Base-by-base conservation (phyloP, 2,888 invertebrate genomes). In the Timema podura region DNA sequence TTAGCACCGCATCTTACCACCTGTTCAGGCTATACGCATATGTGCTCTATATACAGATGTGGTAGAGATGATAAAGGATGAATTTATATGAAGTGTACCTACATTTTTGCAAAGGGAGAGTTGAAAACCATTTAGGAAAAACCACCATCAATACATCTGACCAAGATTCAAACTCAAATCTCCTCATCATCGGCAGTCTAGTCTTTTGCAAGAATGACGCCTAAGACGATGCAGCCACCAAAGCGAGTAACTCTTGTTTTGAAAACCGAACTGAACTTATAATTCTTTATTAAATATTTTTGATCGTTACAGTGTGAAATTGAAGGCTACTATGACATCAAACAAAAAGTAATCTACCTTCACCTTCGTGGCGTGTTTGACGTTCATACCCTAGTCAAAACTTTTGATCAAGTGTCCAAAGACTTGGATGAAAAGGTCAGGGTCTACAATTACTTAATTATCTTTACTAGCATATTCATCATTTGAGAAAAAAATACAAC, bases 361-460 rank as follows among this genome's bases (percentile, higher is more conserved):
- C 87, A 87, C 76, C 77, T 87, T 45, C 80, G 82, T 74, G 87
- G 86, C 69, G 77, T 85, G n/a, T 79, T 85, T 64, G 87, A 88
- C 75, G 81, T 84, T 10, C 81, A 85, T 70, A 78, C 82, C 5
- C 79, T 87, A 11, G 75, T 86, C 16, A 79, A 82, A 71, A 81
- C 83, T 71, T 86, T 84, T 75, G 80, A 83, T 70, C 76, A 78
- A 68, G 79, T 86, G 65, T 75, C 81, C 46, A 80, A 83, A 70
- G 81, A 81, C 66, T 79, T 84, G 48, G 82, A 84, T 70, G 80
- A 81, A 70, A 81, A 82, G 75, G 86, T 78, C 76, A 72, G 67
- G 10, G 9, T 45, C 13, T 13, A 7, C 47, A 45, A 9, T 6
- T 16, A 45, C 45, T 11, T 59, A 44, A 57, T 57, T 57, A 11